Evolutionary conservation across 2,113 vertebrate species (phyloP).

Genomic region (Protomyctophum bolini): DNA sequence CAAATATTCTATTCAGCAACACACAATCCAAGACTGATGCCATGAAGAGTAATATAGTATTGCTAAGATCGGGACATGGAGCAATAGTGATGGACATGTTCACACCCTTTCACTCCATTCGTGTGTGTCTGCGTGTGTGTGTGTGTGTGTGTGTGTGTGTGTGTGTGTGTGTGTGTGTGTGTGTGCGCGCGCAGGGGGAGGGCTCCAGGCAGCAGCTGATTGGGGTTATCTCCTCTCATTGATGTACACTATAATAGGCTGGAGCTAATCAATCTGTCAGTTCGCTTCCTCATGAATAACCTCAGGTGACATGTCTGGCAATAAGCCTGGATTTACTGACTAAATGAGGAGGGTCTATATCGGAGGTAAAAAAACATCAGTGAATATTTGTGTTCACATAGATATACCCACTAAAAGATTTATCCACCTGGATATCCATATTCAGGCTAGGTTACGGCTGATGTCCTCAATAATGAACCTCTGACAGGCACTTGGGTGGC

Average conservation of each 20-base stretch:
- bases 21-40: too few species aligned
- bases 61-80: too few species aligned
- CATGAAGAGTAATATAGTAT: background rate
- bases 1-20: too few species aligned
- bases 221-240: slow-evolving; percentile 31
- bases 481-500: too few species aligned
- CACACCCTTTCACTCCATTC: too few species aligned
- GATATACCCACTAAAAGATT: too few species aligned
- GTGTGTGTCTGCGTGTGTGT: background rate
- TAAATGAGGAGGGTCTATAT: slow-evolving; percentile 20
- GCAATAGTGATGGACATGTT: too few species aligned
- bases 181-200: slow-evolving; percentile 3
- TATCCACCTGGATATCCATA: too few species aligned
- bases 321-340: slow-evolving; percentile 44
- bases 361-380: background rate
- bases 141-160: slow-evolving; percentile 5
- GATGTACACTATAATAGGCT: slow-evolving; percentile 32
- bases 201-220: slow-evolving; percentile 9
- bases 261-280: slow-evolving; percentile 58
- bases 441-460: too few species aligned
- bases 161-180: background rate
- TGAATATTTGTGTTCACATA: too few species aligned
- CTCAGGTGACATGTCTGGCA: slow-evolving; percentile 11
- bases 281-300: slow-evolving; percentile 34
- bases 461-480: too few species aligned